Percentiles rank a stretch among this genome's conserved stretches.
Evolutionary conservation across 2,888 invertebrate genomes (phyloP).

Genomic region (Papilio gigon): DNA sequence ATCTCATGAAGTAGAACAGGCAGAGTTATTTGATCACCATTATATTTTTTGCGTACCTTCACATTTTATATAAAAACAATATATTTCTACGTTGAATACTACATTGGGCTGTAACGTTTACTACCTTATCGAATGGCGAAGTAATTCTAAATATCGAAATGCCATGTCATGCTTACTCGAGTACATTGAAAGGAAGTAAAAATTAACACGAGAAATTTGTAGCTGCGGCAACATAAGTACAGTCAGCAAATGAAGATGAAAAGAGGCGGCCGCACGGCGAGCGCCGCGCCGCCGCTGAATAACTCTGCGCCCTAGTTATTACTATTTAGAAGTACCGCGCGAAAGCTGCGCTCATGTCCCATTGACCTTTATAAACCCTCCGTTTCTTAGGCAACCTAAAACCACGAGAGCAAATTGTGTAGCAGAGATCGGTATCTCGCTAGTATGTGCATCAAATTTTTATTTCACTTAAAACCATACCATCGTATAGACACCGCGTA

Average conservation of each 20-base stretch:
- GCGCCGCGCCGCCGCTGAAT: slow-evolving; percentile 61
- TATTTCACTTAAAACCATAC: slow-evolving; percentile 63
- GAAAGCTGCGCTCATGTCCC: slow-evolving; percentile 54
- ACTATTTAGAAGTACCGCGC: slow-evolving; percentile 63
- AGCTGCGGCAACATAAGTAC: slow-evolving; percentile 14
- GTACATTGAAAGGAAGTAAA: not conserved
- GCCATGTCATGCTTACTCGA: not conserved
- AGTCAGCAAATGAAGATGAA: slow-evolving; percentile 64
- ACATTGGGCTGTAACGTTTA: not conserved
- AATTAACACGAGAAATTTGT: not conserved
- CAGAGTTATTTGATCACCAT: not conserved
- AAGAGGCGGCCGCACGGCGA: slow-evolving; percentile 69
- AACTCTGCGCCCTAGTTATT: slow-evolving; percentile 70
- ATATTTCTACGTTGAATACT: not conserved
- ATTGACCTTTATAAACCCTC: slow-evolving; percentile 45
- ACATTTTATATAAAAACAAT: not conserved
- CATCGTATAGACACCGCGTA: slow-evolving; percentile 60
- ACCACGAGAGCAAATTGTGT: slow-evolving; percentile 1
- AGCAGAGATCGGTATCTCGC: slow-evolving; percentile 7
- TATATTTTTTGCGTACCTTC: not conserved
- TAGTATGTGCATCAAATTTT: slow-evolving; percentile 11
- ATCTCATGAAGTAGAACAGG: slow-evolving; percentile 2
- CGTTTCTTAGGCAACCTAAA: slow-evolving; percentile 16
- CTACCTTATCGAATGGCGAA: not conserved
- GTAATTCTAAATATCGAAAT: not conserved